phyloP scores from a whole-genome alignment of 2,797 vertebrate genomes.

The Acrossocheilus wenchowensis region DNA sequence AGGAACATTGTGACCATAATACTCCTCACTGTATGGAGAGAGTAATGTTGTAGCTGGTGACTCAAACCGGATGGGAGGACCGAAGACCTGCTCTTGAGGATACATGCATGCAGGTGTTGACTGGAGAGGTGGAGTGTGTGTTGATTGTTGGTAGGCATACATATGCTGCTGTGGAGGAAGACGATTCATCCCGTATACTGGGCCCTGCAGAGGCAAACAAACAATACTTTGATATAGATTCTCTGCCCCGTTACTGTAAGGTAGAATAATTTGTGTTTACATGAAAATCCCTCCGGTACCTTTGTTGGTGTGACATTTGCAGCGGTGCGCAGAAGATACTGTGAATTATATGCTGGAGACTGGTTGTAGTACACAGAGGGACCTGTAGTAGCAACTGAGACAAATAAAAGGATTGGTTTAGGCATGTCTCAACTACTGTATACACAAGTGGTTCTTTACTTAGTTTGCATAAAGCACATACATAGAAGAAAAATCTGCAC shows the following conservation, averaged over 20 bases:
- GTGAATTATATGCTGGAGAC: conserved; percentile 94
- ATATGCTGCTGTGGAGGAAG: conserved; percentile 92
- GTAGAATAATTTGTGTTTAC: neutral
- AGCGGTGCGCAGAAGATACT: conserved; percentile 92
- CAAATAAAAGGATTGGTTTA: conserved; percentile 19
- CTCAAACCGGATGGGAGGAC: conserved; percentile 89
- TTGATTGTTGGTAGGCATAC: conserved; percentile 89
- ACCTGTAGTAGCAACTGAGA: conserved; percentile 90
- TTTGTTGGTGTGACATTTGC: conserved; percentile 95
- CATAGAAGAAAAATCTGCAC: neutral
- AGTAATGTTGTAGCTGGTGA: conserved; percentile 88
- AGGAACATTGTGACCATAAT: conserved; percentile 86
- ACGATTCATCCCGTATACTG: conserved; percentile 91
- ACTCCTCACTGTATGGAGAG: conserved; percentile 93
- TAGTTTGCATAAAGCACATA: neutral
- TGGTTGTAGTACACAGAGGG: conserved; percentile 91
- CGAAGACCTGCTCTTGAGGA: conserved; percentile 90
- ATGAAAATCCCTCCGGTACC: conserved; percentile 72
- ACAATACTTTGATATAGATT: conserved; percentile 11
- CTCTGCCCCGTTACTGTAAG: neutral
- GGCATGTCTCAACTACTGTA: neutral
- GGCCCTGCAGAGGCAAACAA: conserved; percentile 75
- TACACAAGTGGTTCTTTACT: neutral
- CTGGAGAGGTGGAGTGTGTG: conserved; percentile 92
- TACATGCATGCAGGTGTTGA: conserved; percentile 89